These are phyloP conservation scores for Nestor notabilis DNA, from an alignment of 2,113 vertebrate genomes.

Conservation along the genomic window DNA sequence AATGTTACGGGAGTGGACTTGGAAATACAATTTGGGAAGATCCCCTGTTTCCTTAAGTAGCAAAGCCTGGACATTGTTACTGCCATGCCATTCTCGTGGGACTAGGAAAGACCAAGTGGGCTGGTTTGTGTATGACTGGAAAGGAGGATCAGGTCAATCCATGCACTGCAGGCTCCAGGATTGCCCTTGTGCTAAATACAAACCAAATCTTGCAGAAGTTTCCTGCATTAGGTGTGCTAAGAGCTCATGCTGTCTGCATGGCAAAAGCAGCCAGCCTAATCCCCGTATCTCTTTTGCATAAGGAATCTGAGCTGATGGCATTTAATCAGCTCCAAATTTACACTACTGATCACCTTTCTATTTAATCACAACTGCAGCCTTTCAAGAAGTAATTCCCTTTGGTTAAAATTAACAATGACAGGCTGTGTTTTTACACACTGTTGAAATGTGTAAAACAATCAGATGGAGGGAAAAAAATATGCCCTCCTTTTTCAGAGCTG, in stretches of 20 bases:
- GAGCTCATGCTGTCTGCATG: not conserved
- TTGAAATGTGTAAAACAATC: conserved; percentile 56
- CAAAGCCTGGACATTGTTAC: not conserved
- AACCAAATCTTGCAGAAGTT: not conserved
- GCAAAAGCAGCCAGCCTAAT: conserved; percentile 21
- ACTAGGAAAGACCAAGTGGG: not conserved
- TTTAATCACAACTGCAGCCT: conserved; percentile 47
- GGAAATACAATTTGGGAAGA: no score
- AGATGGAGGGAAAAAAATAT: conserved; percentile 29
- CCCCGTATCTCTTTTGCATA: conserved; percentile 33
- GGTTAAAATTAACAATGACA: conserved; percentile 63
- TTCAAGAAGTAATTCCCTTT: conserved; percentile 60
- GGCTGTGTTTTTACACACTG: conserved; percentile 56
- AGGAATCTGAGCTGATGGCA: conserved; percentile 44
- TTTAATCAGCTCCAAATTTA: conserved; percentile 71
- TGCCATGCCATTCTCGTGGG: not conserved
- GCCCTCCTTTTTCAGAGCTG: conserved; percentile 48
- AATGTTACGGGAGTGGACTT: no score
- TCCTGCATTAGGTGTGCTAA: not conserved
- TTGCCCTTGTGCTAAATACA: not conserved
- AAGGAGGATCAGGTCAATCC: not conserved
- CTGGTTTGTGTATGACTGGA: not conserved
- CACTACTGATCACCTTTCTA: conserved; percentile 64
- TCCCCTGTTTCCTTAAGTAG: not conserved
- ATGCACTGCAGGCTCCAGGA: not conserved